Conservation (phyloP, 2,113 vertebrate genomes). For the Sylvia atricapilla region DNA sequence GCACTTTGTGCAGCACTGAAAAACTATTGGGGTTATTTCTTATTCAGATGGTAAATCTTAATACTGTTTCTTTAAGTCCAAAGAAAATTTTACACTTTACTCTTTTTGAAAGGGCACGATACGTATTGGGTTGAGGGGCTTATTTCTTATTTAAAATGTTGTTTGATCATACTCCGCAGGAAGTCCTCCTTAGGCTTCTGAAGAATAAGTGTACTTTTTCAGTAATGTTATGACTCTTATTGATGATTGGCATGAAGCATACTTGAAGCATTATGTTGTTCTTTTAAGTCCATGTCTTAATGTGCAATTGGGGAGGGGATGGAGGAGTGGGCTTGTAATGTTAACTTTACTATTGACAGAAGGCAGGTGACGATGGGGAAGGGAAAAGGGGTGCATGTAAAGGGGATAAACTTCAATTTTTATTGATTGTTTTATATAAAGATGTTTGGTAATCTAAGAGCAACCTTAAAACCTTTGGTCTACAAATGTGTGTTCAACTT, state of each 20-base stretch:
- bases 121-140: not conserved
- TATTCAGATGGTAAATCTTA: conserved; percentile 67
- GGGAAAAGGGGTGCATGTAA: conserved; percentile 7
- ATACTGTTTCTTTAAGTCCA: conserved; percentile 78
- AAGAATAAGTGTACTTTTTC: conserved; percentile 77
- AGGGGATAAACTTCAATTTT: conserved; percentile 65
- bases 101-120: not conserved
- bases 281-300: conserved; percentile 64
- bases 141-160: conserved; percentile 58
- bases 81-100: conserved; percentile 73
- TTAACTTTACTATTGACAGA: conserved; percentile 53
- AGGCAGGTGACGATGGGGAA: conserved; percentile 3
- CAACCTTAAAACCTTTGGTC: conserved; percentile 57
- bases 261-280: conserved; percentile 75
- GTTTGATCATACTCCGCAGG: conserved; percentile 69
- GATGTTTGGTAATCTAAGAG: conserved; percentile 68
- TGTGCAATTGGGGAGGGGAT: conserved; percentile 69
- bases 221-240: conserved; percentile 76
- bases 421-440: conserved; percentile 72
- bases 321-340: conserved; percentile 33
- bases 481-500: conserved; percentile 62
- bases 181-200: conserved; percentile 61
- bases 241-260: conserved; percentile 73
- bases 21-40: conserved; percentile 70
- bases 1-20: conserved; percentile 66